These are phyloP conservation scores for Drosophila monieri DNA, from an alignment of 2,888 invertebrate genomes.

Conservation along the genomic window DNA sequence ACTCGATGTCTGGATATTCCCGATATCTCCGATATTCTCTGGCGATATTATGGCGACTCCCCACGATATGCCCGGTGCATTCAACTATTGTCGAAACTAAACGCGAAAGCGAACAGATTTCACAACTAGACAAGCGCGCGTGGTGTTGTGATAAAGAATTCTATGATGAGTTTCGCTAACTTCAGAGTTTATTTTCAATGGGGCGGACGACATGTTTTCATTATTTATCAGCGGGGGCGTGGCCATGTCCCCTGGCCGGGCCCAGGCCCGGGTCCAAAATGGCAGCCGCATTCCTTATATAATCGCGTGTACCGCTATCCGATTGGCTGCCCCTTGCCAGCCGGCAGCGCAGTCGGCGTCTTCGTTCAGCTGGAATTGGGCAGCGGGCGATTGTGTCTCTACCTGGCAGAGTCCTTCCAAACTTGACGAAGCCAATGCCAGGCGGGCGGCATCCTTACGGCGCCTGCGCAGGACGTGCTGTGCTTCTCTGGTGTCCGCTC, in stretches of 20 bases:
- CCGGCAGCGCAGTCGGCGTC: constrained; percentile 41
- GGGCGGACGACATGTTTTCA: constrained; percentile 82
- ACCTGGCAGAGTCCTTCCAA: constrained; percentile 39
- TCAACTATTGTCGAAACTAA: constrained; percentile 76
- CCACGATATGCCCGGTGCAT: constrained; percentile 33
- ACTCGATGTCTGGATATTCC: constrained; percentile 5
- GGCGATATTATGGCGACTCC: neutral
- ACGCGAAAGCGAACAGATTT: constrained; percentile 83
- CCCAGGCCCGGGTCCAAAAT: constrained; percentile 67
- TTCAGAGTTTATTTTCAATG: constrained; percentile 80
- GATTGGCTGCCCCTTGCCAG: constrained; percentile 50
- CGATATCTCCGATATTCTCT: constrained; percentile 1
- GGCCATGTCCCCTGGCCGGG: constrained; percentile 23
- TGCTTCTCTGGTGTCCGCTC: neutral
- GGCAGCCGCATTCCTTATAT: constrained; percentile 61
- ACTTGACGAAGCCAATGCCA: constrained; percentile 74
- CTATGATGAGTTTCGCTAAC: constrained; percentile 83
- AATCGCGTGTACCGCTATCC: constrained; percentile 36
- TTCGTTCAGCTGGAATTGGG: constrained; percentile 77
- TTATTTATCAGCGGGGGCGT: constrained; percentile 81
- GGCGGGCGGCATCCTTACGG: constrained; percentile 51
- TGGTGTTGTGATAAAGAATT: constrained; percentile 84
- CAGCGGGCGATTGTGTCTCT: constrained; percentile 45
- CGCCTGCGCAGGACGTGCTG: constrained; percentile 54
- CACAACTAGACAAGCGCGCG: constrained; percentile 83